These are phyloP conservation scores for Hemistola chrysoprasaria DNA, from an alignment of 2,888 invertebrate species.

Conservation along the genomic window DNA sequence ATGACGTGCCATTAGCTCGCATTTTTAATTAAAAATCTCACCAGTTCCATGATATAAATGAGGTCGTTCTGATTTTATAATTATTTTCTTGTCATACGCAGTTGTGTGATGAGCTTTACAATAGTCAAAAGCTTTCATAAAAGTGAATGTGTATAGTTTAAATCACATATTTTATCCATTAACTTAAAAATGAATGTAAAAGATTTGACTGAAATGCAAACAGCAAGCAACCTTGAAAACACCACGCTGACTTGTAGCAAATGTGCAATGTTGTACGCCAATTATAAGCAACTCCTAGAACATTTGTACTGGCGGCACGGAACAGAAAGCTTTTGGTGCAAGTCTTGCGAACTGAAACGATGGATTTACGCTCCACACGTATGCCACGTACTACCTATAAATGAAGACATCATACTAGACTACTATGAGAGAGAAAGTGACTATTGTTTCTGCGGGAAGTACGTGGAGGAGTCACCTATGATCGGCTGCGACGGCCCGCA, in stretches of 20 bases:
- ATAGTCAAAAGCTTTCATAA: no score
- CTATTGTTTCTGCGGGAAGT: conserved; percentile 55
- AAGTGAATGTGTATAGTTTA: no score
- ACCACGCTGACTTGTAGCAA: conserved; percentile 45
- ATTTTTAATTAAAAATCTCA: conserved; percentile 1
- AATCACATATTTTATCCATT: no score
- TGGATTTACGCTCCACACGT: conserved; percentile 57
- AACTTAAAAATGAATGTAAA: no score
- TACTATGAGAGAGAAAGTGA: conserved; percentile 36
- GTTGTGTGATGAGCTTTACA: not conserved
- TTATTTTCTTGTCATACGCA: not conserved
- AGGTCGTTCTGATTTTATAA: not conserved
- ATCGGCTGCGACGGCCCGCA: conserved; percentile 58
- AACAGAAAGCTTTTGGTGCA: conserved; percentile 55
- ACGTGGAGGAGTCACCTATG: conserved; percentile 47
- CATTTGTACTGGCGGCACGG: conserved; percentile 68
- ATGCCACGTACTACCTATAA: conserved; percentile 56
- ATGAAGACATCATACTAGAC: conserved; percentile 34
- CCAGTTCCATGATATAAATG: conserved; percentile 4
- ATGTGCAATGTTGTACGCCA: conserved; percentile 49
- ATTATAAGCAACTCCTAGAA: conserved; percentile 54
- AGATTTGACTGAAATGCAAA: no score
- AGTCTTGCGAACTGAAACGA: conserved; percentile 45
- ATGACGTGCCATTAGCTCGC: conserved; percentile 5
- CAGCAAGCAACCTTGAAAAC: conserved; percentile 1